Base-by-base conservation (phyloP, 92 coral and sea anemone genomes). In the Phenganax stokvisi region DNA sequence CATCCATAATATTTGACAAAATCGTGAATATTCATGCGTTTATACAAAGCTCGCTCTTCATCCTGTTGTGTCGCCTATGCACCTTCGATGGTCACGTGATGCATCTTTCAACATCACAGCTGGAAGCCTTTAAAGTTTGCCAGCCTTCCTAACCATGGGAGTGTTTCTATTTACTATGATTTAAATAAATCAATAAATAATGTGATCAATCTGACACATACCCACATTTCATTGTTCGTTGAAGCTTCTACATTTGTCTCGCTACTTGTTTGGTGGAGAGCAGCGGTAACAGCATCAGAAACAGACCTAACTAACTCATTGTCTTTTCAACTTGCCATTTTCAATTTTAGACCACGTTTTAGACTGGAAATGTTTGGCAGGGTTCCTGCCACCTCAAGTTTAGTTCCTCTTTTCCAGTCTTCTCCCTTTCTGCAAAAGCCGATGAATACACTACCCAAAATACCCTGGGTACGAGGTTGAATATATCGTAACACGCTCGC, bases 261-360 rank as follows among this genome's bases (percentile, higher is more conserved):
- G 67, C n/a, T 61, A n/a, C 67, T 61, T 61, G 67, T 12, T 28
- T 61, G 67, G 25, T 25, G 67, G 28, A 61, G 67, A 61, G 67
- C 67, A 28, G 8, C 28, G 27, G 25, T 66, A 27, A 30, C 72
- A 66, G 72, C 72, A 2, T 66, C 72, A 7, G 72, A 66, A 27
- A 66, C 27, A 66, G 27, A 6, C 12, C 72, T 66, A 11, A 51
- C 72, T 15, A 66, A 66, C 9, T 66, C 51, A 51, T 66, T 66
- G 51, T 66, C 51, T 1, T 66, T 66, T 0, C 67, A 6, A 51
- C 72, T 66, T 51, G 72, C 72, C 72, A 66, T 66, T 27, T 66
- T 37, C 47, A 5, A 37, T 37, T 37, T 37, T 37, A 37, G 47
- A 37, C 47, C 47, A 37, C 47, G 47, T 37, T 37, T 37, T 37